phyloP scores from a whole-genome alignment of 2,113 vertebrate genomes.

The Calidris pygmaea region DNA sequence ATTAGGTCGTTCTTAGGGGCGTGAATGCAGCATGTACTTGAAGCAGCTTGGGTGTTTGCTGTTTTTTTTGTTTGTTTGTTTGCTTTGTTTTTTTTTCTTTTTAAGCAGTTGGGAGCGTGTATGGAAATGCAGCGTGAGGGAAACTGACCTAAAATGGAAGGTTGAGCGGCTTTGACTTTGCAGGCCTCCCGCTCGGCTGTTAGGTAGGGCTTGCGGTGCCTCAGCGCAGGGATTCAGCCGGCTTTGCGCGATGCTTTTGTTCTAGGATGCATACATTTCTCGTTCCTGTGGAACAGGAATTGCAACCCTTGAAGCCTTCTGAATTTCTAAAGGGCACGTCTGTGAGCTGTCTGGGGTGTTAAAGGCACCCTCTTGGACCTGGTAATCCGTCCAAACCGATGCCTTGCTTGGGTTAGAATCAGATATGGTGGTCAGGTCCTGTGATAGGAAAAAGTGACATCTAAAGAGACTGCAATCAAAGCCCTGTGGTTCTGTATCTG shows the following conservation, averaged over 20 bases:
- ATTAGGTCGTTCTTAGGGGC: not conserved
- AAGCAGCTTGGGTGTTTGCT: not conserved
- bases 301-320: not conserved
- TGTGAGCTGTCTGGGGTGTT: not conserved
- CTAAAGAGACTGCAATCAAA: not conserved
- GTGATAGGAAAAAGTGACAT: not conserved
- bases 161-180: not conserved
- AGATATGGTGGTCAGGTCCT: not conserved
- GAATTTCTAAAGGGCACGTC: not conserved
- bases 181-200: not conserved
- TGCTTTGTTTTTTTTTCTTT: no score
- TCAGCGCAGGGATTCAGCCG: not conserved
- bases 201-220: not conserved
- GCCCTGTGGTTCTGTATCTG: not conserved
- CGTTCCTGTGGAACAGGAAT: slow-evolving; percentile 37
- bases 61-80: no score
- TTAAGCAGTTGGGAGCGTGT: fast-evolving
- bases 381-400: not conserved
- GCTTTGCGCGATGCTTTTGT: not conserved
- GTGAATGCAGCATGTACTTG: not conserved
- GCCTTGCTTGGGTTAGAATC: not conserved
- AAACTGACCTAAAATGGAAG: slow-evolving; percentile 23
- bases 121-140: not conserved
- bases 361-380: not conserved
- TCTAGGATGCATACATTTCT: not conserved